Base-by-base conservation (phyloP, 2,113 vertebrate species). In the Eudyptes chrysolophus region DNA sequence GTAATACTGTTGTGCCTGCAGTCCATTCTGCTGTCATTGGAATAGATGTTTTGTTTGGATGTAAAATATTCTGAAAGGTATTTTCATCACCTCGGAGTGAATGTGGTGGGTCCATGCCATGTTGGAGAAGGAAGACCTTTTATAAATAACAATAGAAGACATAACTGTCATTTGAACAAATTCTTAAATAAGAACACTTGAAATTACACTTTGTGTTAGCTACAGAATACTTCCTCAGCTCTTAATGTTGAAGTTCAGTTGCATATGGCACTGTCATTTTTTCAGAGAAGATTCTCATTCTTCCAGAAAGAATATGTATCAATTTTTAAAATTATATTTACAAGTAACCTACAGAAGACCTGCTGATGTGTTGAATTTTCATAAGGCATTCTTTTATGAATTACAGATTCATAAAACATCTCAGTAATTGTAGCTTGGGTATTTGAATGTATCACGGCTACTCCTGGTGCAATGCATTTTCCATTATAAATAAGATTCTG, bases 311-410 rank as follows among this genome's bases (percentile, higher is more conserved):
- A 90, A 72, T 62, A 58, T 1, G 8, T 85, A 44, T 95, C 84
- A 66, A 87, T 92, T 91, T 96, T 96, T 85, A 44, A 65, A 84
- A 57, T 76, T n/a, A 12, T 93, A 75, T 88, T 95, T 89, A 70
- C 84, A 83, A 79, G 72, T 84, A 87, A 75, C 68, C 80, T 91
- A 46, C 87, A 36, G 58, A 46, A 85, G 81, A 93, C 62, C 68
- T 82, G 57, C 61, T 80, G 77, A 65, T 88, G 69, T 55, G 26
- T 81, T 75, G 38, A 70, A 65, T 89, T 95, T 95, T 90, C 70
- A 64, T 32, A 29, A 55, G 66, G 22, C 61, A 36, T 94, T 91
- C 64, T 90, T 65, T 66, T 72, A 74, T 57, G 57, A 84, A 85
- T 93, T 70, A 69, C 61, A 66, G 26, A 68, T 61, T 83, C 68